Evolutionary conservation across 2,888 invertebrate genomes (phyloP).

Genomic region (Perdita meconis): DNA sequence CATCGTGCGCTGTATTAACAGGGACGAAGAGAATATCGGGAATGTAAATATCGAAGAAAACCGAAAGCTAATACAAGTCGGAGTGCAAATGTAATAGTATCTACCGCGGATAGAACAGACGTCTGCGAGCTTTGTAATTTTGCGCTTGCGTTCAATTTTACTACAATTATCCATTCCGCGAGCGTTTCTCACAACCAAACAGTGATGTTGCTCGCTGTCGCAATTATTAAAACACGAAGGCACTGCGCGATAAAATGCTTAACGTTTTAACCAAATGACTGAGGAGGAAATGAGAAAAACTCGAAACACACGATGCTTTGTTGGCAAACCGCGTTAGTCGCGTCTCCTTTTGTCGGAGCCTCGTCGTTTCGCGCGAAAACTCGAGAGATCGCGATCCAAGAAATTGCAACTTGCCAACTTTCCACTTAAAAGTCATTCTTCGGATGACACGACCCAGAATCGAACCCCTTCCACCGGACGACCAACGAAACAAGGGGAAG

Average conservation of each 20-base stretch:
- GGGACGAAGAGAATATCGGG: conserved; percentile 8
- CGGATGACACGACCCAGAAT: conserved; percentile 28
- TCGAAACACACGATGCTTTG: conserved; percentile 26
- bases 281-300: background rate
- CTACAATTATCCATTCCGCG: conserved; percentile 7
- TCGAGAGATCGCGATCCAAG: conserved; percentile 1
- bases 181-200: background rate
- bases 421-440: conserved; percentile 41
- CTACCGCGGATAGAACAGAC: conserved; percentile 14
- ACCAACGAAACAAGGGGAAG: background rate
- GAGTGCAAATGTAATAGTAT: too few relatives aligned
- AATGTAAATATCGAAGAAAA: conserved; percentile 44
- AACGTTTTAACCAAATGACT: too few relatives aligned
- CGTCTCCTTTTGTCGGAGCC: conserved; percentile 9
- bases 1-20: conserved; percentile 28
- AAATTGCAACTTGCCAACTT: conserved; percentile 38
- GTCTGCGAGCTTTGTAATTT: background rate
- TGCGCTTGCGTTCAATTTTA: conserved; percentile 10
- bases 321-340: conserved; percentile 24
- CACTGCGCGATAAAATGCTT: too few relatives aligned
- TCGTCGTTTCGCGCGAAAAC: conserved; percentile 3
- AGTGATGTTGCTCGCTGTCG: background rate
- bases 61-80: conserved; percentile 40
- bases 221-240: too few relatives aligned
- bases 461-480: background rate